These are phyloP conservation scores for Macaria liturata DNA, from an alignment of 2,888 invertebrate species.

Conservation along the genomic window DNA sequence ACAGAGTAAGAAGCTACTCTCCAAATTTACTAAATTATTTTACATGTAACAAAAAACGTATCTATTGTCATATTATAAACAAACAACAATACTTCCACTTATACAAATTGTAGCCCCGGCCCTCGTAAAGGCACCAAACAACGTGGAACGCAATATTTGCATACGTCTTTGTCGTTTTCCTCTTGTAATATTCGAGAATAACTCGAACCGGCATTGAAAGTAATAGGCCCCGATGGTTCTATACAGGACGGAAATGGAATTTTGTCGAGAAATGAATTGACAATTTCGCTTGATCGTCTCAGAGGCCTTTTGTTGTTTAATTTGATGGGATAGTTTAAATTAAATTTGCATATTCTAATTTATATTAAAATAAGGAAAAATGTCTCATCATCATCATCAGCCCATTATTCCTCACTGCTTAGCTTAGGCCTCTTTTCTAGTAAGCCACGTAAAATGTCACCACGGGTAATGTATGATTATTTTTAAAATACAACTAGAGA, in stretches of 20 bases:
- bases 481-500: too few species aligned
- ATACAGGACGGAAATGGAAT: slow-evolving; percentile 46
- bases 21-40: too few species aligned
- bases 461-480: too few species aligned
- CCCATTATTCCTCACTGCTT: too few species aligned
- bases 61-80: too few species aligned
- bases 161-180: slow-evolving; percentile 32
- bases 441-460: too few species aligned
- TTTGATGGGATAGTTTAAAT: slow-evolving; percentile 24
- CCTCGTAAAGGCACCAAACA: slow-evolving; percentile 30
- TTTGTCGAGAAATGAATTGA: slow-evolving; percentile 40
- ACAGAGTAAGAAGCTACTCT: too few species aligned
- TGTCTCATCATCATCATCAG: not conserved
- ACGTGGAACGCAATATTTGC: slow-evolving; percentile 33
- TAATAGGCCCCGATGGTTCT: slow-evolving; percentile 40
- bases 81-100: too few species aligned
- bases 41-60: too few species aligned
- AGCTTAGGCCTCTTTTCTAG: too few species aligned
- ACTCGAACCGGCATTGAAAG: slow-evolving; percentile 43
- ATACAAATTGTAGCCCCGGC: not conserved
- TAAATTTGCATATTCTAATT: too few species aligned
- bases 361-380: too few species aligned
- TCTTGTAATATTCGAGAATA: slow-evolving; percentile 33
- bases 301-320: slow-evolving; percentile 31
- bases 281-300: slow-evolving; percentile 36